A percentile compares a stretch with the other conserved stretches of the same genome.
phyloP scores from a whole-genome alignment of 2,797 vertebrate genomes.

The Agapornis canus region DNA sequence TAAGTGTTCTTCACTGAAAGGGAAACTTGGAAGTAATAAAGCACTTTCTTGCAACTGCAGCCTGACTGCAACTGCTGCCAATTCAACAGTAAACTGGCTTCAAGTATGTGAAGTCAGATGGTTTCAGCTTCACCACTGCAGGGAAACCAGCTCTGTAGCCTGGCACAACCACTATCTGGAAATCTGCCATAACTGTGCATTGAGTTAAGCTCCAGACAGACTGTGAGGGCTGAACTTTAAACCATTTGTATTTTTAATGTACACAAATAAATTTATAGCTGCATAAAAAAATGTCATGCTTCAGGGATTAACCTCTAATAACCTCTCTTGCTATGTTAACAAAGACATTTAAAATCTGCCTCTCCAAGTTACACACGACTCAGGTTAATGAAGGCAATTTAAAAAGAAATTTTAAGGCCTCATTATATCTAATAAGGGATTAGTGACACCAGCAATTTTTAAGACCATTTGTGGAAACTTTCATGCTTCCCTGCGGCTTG shows the following conservation, averaged over 20 bases:
- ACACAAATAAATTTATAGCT: constrained; percentile 69
- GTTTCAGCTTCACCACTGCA: constrained; percentile 38
- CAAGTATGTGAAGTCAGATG: constrained; percentile 13
- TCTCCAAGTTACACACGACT: constrained; percentile 45
- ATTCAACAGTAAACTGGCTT: constrained; percentile 26
- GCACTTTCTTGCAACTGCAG: constrained; percentile 33
- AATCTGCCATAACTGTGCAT: constrained; percentile 43
- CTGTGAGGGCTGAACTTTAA: constrained; percentile 54
- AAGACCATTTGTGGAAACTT: constrained; percentile 49
- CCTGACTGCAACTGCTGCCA: constrained; percentile 36
- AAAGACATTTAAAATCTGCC: constrained; percentile 63
- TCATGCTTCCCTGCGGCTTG: constrained; percentile 30
- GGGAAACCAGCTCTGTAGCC: constrained; percentile 39
- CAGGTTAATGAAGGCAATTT: constrained; percentile 60
- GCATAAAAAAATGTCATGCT: constrained; percentile 60
- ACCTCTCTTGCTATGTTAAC: constrained; percentile 56
- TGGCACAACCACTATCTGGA: constrained; percentile 40
- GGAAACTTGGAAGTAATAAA: constrained; percentile 56
- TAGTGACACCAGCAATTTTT: constrained; percentile 59
- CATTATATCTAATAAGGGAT: constrained; percentile 70
- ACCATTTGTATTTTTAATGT: constrained; percentile 37
- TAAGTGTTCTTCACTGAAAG: constrained; percentile 28
- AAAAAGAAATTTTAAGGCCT: constrained; percentile 57
- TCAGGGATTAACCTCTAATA: constrained; percentile 65
- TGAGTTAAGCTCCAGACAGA: constrained; percentile 64